These are phyloP conservation scores for Chelonus formosanus DNA, from an alignment of 2,888 invertebrate species.

Conservation along the genomic window DNA sequence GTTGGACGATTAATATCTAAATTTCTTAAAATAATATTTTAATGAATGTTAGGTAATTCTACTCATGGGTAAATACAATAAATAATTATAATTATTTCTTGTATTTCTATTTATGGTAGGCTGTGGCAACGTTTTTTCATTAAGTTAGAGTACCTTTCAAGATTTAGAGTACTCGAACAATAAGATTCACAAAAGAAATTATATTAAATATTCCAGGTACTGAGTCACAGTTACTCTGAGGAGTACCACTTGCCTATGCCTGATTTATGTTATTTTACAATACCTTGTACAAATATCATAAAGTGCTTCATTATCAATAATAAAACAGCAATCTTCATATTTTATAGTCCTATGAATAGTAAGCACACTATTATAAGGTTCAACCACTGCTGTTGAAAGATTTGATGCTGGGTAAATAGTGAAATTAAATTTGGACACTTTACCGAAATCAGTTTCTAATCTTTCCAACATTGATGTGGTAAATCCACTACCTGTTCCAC, in stretches of 20 bases:
- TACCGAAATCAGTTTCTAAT: slow-evolving; percentile 72
- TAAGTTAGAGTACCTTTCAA: too few species aligned
- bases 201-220: too few species aligned
- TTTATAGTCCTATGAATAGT: slow-evolving; percentile 77
- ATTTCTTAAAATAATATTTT: slow-evolving; percentile 60
- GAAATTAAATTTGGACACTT: slow-evolving; percentile 73
- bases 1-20: slow-evolving; percentile 82
- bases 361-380: slow-evolving; percentile 79
- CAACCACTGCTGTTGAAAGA: slow-evolving; percentile 79
- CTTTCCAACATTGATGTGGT: slow-evolving; percentile 74
- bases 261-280: too few species aligned
- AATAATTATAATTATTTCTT: too few species aligned
- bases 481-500: slow-evolving; percentile 82
- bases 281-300: slow-evolving; percentile 76
- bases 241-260: too few species aligned
- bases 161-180: too few species aligned
- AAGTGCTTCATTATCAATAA: slow-evolving; percentile 80
- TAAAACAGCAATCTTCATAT: slow-evolving; percentile 75
- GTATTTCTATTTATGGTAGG: too few species aligned
- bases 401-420: slow-evolving; percentile 86
- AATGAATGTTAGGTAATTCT: too few species aligned
- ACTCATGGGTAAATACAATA: too few species aligned
- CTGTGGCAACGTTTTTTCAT: too few species aligned
- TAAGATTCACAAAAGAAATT: too few species aligned
- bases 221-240: too few species aligned